Percentiles rank a stretch among this genome's conserved stretches.
These are phyloP conservation scores for Hetaerina titia DNA, from an alignment of 2,888 invertebrate genomes.

Conservation along the genomic window DNA sequence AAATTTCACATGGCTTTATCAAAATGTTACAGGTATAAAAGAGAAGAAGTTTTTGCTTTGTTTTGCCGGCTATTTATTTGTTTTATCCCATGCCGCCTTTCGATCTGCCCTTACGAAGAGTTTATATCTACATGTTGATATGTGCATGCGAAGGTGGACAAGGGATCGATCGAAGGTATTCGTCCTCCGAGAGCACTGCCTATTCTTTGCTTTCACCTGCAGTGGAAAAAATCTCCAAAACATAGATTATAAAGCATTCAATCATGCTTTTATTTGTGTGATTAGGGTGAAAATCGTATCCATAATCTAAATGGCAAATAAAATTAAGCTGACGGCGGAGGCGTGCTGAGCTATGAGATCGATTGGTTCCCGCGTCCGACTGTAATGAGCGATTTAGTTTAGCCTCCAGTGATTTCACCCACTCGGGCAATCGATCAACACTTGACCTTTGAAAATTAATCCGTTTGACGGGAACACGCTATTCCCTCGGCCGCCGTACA, in stretches of 20 bases:
- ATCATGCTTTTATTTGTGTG: conserved; percentile 2
- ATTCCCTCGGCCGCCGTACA: conserved; percentile 13
- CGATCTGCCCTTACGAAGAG: neutral
- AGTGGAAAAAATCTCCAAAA: neutral
- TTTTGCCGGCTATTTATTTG: neutral
- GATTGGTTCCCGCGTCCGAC: conserved; percentile 22
- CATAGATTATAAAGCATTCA: neutral
- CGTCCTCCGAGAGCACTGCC: neutral
- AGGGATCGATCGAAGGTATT: neutral
- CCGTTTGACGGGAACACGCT: neutral
- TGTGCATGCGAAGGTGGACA: neutral
- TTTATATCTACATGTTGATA: neutral
- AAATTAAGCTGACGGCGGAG: neutral
- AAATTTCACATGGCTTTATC: neutral
- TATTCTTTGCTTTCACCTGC: neutral
- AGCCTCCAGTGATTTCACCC: conserved; percentile 46
- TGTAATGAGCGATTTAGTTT: conserved; percentile 35
- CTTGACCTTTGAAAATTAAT: conserved; percentile 42
- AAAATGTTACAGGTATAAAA: neutral
- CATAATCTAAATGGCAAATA: conserved; percentile 10
- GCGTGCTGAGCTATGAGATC: neutral
- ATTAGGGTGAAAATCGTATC: neutral
- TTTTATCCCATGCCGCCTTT: neutral
- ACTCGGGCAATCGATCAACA: conserved; percentile 13
- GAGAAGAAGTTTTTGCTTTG: neutral